These are phyloP conservation scores for Trissoscelio sp. DNA, from an alignment of 2,888 invertebrate species.

Conservation along the genomic window DNA sequence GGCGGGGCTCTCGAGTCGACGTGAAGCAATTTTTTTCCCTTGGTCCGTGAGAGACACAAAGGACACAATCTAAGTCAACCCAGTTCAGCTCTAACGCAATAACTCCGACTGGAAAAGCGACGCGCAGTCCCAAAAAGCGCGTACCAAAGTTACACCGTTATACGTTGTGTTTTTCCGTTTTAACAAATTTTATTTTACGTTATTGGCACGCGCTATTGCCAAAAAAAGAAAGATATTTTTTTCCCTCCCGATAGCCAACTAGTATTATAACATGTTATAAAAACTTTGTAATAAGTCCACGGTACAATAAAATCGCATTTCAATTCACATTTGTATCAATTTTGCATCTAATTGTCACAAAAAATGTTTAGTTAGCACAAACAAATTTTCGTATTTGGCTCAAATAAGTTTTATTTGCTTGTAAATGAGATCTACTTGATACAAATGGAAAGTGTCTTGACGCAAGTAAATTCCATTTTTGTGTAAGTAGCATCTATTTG, in stretches of 20 bases:
- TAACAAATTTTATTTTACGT: constrained; percentile 52
- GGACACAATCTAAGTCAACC: constrained; percentile 68
- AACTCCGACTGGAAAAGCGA: constrained; percentile 50
- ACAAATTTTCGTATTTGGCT: too few species aligned
- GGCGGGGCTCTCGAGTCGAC: constrained; percentile 88
- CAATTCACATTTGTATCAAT: neutral
- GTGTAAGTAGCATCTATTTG: too few species aligned
- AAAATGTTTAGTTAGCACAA: too few species aligned
- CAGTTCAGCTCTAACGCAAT: constrained; percentile 49
- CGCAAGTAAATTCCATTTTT: too few species aligned
- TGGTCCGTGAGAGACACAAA: constrained; percentile 60
- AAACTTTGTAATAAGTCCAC: too few species aligned
- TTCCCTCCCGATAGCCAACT: neutral
- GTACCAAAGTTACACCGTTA: constrained; percentile 55
- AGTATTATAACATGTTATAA: neutral
- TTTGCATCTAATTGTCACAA: too few species aligned
- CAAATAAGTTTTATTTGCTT: too few species aligned
- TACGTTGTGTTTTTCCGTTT: constrained; percentile 42
- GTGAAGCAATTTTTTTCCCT: constrained; percentile 75
- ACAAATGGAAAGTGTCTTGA: too few species aligned
- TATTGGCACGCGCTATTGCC: constrained; percentile 39
- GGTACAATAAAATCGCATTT: neutral
- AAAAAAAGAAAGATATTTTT: constrained; percentile 10
- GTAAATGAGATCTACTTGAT: too few species aligned
- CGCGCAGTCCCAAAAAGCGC: constrained; percentile 11